phyloP scores from a whole-genome alignment of 2,888 invertebrate species.

The Rosalia funebris region DNA sequence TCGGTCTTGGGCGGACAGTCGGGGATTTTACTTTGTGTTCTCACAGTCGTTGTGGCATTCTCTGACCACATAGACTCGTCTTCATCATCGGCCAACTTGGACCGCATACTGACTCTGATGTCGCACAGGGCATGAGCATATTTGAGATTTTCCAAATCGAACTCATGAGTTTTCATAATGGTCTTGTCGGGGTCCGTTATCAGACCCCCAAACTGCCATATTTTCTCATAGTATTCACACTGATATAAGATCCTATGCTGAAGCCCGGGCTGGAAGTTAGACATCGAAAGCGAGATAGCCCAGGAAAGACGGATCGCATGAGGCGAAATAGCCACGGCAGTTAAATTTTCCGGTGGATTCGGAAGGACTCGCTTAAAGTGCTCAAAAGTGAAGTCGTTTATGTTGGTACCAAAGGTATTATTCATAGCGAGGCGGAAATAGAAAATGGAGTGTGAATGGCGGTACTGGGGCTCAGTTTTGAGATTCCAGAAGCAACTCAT shows the following conservation, averaged over 20 bases:
- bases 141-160: constrained; percentile 68
- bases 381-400: constrained; percentile 19
- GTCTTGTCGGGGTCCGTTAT: constrained; percentile 33
- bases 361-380: constrained; percentile 58
- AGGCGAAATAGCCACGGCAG: constrained; percentile 62
- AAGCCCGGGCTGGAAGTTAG: constrained; percentile 66
- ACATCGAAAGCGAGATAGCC: constrained; percentile 65
- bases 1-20: constrained; percentile 75
- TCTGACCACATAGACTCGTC: constrained; percentile 77
- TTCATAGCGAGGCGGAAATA: constrained; percentile 70
- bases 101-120: constrained; percentile 75
- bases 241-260: constrained; percentile 67
- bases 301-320: constrained; percentile 66
- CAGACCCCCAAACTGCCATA: constrained; percentile 57
- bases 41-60: constrained; percentile 69
- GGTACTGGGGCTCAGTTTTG: constrained; percentile 67
- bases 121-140: constrained; percentile 78
- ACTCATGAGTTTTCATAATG: constrained; percentile 38
- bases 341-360: constrained; percentile 65
- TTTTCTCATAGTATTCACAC: constrained; percentile 64
- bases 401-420: constrained; percentile 71
- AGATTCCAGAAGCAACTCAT: constrained; percentile 66
- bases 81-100: constrained; percentile 64
- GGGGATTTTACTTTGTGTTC: constrained; percentile 71
- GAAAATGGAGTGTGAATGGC: constrained; percentile 66